Conservation (phyloP, 2,797 vertebrate genomes). For the Sebastes kiyomatsui region DNA sequence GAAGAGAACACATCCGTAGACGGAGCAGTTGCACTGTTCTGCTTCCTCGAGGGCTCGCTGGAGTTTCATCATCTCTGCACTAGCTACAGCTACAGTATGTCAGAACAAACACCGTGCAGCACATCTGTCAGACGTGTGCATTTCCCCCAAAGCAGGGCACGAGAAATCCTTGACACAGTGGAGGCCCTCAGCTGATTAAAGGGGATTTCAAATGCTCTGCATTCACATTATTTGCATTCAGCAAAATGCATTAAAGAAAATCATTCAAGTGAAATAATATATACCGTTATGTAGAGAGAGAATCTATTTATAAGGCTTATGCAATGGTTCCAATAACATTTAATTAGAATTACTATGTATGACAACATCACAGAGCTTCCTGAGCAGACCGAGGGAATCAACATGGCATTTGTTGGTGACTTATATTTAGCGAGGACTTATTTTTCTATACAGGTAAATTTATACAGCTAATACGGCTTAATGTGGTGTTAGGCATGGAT, state of each 20-base stretch:
- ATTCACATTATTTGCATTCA: conserved; percentile 32
- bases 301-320: conserved; percentile 16
- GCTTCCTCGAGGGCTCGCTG: conserved; percentile 53
- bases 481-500: conserved; percentile 50
- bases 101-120: conserved; percentile 55
- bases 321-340: not conserved
- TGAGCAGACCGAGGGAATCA: conserved; percentile 6
- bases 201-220: conserved; percentile 42
- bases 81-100: conserved; percentile 19
- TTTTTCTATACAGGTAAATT: conserved; percentile 50
- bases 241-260: conserved; percentile 40
- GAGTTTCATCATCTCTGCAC: conserved; percentile 59
- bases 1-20: conserved; percentile 54
- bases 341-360: conserved; percentile 1
- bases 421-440: conserved; percentile 35
- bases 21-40: conserved; percentile 39
- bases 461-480: conserved; percentile 55
- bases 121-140: conserved; percentile 52
- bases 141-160: conserved; percentile 26
- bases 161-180: conserved; percentile 29
- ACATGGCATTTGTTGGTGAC: conserved; percentile 21
- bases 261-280: conserved; percentile 11
- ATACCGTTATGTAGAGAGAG: not conserved
- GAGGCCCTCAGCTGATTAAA: conserved; percentile 38
- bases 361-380: not conserved